Evolutionary conservation across 92 coral and sea anemone species (phyloP), one percentile per base, ranked within the genome.

Genomic region (Zoanthus gigantus): DNA sequence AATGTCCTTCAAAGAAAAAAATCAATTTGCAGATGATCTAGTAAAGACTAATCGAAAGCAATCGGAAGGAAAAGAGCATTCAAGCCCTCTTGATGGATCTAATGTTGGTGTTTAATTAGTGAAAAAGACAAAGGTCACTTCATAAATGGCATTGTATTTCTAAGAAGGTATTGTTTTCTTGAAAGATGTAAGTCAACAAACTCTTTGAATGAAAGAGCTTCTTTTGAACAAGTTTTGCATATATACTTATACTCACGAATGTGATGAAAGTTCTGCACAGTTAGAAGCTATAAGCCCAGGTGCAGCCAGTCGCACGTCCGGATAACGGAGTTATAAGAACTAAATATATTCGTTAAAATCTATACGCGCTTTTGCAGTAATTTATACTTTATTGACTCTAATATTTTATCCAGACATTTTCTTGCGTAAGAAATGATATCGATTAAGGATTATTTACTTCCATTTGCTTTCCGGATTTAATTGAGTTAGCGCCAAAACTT

Each of bases 21-120:
- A 53, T 52, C 13, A 52, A 53, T 78, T 78, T 7, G 31, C 32
- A 80, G 30, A n/a, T 44, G 37, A 42, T 37, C 58, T 9, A 63
- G 29, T 11, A 67, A 67, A 81, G 58, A 46, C 34, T 37, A 81
- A 66, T 65, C 74, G 47, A 66, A 50, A 81, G 60, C 45, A 56
- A 81, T 81, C 73, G 85, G 85, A 81, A 81, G 85, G 66, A 81
- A 63, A 81, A 81, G 74, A 65, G 85, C 73, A 66, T 66, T 66
- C 65, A 46, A 81, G 34, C 72, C 15, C 72, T 37, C 75, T 67
- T 81, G 85, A 81, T 81, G 73, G 74, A 46, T 48, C 10, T 37
- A 63, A 81, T 81, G 85, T 81, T 81, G 66, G 45, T 28, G 23
- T 81, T 81, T 65, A 81, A 81, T 81, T 81, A 81, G 74, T 46